phyloP scores from a whole-genome alignment of 2,113 vertebrate genomes.

The Rallus limicola region DNA sequence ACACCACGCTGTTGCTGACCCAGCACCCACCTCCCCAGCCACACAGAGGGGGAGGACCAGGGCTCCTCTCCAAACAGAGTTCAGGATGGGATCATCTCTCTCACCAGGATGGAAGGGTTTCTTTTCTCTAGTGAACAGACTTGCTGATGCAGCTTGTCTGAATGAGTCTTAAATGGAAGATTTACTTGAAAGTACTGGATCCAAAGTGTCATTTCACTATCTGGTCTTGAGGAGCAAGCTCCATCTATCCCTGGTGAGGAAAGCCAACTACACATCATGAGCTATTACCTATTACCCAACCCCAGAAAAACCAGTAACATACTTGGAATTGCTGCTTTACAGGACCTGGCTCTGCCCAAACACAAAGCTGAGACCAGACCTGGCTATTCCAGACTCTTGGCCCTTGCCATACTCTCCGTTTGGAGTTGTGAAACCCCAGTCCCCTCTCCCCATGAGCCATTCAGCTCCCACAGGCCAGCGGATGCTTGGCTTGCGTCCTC shows the following conservation, averaged over 20 bases:
- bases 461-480: neutral
- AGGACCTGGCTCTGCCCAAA: neutral
- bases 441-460: neutral
- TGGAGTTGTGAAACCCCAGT: neutral
- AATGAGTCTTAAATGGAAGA: neutral
- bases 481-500: neutral
- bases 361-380: neutral
- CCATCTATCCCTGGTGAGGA: neutral
- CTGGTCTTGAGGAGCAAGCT: neutral
- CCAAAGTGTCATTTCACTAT: neutral
- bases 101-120: neutral
- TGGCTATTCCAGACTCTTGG: neutral
- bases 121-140: neutral
- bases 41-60: neutral
- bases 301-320: neutral
- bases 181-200: neutral
- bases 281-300: neutral
- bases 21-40: neutral
- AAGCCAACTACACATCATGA: neutral
- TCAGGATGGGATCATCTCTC: neutral
- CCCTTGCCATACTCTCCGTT: neutral
- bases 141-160: neutral
- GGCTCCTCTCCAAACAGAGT: neutral
- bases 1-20: rapidly evolving
- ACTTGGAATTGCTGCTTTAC: neutral